Evolutionary conservation across 2,888 invertebrate species (phyloP), one percentile per base, ranked within the genome.

Genomic region (Gastrophysa polygoni): DNA sequence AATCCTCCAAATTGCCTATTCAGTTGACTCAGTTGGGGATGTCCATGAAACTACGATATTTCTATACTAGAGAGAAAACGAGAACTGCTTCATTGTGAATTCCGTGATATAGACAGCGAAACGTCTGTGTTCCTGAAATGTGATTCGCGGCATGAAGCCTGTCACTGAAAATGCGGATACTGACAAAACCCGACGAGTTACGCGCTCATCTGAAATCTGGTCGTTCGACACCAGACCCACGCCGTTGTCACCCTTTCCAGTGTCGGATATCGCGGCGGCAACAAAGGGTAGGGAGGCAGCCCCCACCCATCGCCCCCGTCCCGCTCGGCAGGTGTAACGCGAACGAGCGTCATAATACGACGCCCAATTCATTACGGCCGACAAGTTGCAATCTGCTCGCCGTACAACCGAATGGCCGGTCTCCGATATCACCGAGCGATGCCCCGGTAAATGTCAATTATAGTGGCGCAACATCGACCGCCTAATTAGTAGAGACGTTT

Each of bases 391-490:
- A 64, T 62, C 59, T 62, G 64, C 59, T 59, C 66, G 54, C 55
- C 63, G 47, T 55, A 61, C 54, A n/a, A 64, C 67, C 59, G 63
- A 70, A 68, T 67, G 61, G 67, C 64, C 61, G 60, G 66, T 67
- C 68, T 69, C 68, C 67, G 62, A 68, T 71, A 69, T 66, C 70
- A 64, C 49, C 59, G 47, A n/a, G 50, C 56, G 54, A 24, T 49
- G 63, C 64, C 59, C 68, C 67, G 64, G 69, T 70, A 68, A 71
- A 71, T 68, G 70, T 68, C 68, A 69, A 68, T 71, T 68, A 68
- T 69, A 71, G 59, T 59, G 56, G 67, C 62, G 62, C 63, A 52
- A 68, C 68, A 38, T 57, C 62, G 63, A 67, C 68, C 63, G 67
- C 65, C 70, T 72, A 71, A 73, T 73, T 69, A 68, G 63, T 63